These are phyloP conservation scores for Micronycteris hirsuta DNA, from an alignment of 2,113 vertebrate genomes.

Conservation along the genomic window DNA sequence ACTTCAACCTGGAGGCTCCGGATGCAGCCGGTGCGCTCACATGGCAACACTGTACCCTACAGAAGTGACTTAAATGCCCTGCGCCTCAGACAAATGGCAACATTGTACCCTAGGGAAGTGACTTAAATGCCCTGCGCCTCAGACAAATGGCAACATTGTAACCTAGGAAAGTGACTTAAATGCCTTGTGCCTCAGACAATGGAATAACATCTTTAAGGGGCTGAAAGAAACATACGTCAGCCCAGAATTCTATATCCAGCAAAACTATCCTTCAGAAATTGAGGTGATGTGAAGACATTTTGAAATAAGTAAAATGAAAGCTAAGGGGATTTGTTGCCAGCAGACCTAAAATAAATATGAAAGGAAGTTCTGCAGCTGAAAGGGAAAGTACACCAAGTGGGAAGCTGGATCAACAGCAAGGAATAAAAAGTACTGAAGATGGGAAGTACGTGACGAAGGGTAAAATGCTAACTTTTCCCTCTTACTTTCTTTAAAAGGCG, in stretches of 20 bases:
- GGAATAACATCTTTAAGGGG: neutral
- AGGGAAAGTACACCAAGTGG: neutral
- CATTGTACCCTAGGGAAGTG: fast-evolving
- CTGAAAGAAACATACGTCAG: neutral
- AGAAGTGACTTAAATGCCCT: fast-evolving
- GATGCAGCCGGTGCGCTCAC: neutral
- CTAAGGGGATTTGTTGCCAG: neutral
- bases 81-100: neutral
- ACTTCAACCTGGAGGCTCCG: neutral
- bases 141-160: fast-evolving
- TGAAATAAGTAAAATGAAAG: neutral
- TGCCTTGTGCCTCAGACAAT: neutral
- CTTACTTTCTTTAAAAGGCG: neutral
- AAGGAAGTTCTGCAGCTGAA: neutral
- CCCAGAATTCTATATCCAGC: neutral
- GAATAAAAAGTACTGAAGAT: no score
- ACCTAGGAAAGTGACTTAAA: fast-evolving
- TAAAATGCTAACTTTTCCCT: neutral
- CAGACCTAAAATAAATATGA: no score
- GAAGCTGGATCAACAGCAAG: neutral
- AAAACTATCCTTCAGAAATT: neutral
- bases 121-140: neutral
- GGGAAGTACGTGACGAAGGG: fast-evolving
- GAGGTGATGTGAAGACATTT: neutral
- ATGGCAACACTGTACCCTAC: fast-evolving